Base-by-base conservation (phyloP, 1,140 invertebrate species). In the Drosophila busckii region DNA sequence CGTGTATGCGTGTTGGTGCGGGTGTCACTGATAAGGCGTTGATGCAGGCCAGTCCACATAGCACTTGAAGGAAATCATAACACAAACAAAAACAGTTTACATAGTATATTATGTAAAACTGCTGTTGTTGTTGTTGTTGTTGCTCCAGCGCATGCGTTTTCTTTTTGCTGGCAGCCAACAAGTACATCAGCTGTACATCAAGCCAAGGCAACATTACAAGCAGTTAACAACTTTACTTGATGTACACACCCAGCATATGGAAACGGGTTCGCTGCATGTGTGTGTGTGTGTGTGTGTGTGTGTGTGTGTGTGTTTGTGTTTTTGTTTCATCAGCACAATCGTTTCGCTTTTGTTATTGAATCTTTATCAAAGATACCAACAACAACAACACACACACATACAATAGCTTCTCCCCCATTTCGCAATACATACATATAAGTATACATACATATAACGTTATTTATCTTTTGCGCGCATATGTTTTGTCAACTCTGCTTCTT, bases 121-220 rank as follows among this genome's bases (percentile, higher is more conserved):
- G 26, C 19, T 40, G 17, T 19, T 66, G 23, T 54, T 31, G 46
- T 38, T 69, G 50, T 44, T 71, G 40, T 56, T 71, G 41, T 29
- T 71, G 50, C 69, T 76, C 35, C 66, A 60, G 49, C 71, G 73
- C 73, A 80, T 78, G 71, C 71, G 71, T 70, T 63, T 48, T 63
- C 34, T 64, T 49, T 53, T 63, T 23, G 45, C 53, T 41, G 16
- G 35, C 42, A 17, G 65, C 70, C 70, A 75, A 76, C 70, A 75
- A 71, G 73, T 71, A 78, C 71, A 42, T 40, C 23, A 54, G 32
- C 28, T 26, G 50, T 50, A 76, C 35, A 76, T 70, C 63, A 63
- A 52, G 69, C 69, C 62, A 67, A 63, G 68, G 44, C 58, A 78
- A 76, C 70, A 75, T 62, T 70, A 41, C 19, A 46, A 76, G 59